These are phyloP conservation scores for Ammodytes dubius DNA, from an alignment of 2,113 vertebrate genomes.

Conservation along the genomic window DNA sequence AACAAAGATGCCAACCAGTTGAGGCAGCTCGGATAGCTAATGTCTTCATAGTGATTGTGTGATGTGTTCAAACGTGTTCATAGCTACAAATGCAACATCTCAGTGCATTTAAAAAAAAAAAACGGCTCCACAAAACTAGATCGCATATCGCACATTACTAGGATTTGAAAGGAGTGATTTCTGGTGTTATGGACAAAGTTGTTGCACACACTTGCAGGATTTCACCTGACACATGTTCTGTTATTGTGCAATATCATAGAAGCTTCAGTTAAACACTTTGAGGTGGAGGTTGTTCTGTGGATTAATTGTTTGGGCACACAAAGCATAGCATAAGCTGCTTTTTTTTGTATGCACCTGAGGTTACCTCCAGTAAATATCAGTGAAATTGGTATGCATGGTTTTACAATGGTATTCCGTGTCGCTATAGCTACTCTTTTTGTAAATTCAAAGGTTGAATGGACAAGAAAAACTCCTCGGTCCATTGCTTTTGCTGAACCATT, in stretches of 20 bases:
- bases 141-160: background rate
- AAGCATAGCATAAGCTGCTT: constrained; percentile 24
- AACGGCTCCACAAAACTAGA: background rate
- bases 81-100: background rate
- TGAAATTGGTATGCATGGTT: constrained; percentile 4
- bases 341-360: constrained; percentile 23
- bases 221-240: background rate
- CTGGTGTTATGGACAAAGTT: background rate
- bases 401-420: background rate
- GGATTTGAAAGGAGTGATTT: background rate
- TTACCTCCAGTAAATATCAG: constrained; percentile 18
- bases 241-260: constrained; percentile 21
- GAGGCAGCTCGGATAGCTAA: background rate
- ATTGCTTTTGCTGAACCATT: background rate
- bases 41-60: background rate
- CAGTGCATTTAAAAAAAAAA: background rate
- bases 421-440: constrained; percentile 15
- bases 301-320: constrained; percentile 29
- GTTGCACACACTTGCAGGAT: background rate
- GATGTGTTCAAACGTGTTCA: too few relatives aligned
- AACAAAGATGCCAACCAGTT: background rate
- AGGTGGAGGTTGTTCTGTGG: constrained; percentile 28
- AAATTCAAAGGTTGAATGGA: constrained; percentile 13
- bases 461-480: background rate
- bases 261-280: background rate